phyloP scores from a whole-genome alignment of 2,888 invertebrate genomes.

The Altica lythri region DNA sequence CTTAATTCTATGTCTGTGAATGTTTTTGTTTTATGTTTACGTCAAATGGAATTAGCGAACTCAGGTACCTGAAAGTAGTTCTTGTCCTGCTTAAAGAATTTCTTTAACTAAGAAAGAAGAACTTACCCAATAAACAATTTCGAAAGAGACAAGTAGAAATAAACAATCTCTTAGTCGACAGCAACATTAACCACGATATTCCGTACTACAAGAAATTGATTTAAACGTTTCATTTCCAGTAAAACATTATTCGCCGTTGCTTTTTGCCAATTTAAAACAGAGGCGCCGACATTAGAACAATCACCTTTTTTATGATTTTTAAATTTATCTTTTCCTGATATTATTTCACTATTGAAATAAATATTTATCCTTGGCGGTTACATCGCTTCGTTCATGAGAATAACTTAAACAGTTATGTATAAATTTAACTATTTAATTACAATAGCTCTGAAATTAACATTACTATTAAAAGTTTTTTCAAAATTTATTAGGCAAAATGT shows the following conservation, averaged over 20 bases:
- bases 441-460: no score
- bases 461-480: no score
- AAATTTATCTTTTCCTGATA: no score
- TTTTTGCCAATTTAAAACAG: conserved; percentile 4
- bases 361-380: no score
- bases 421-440: no score
- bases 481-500: no score
- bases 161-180: conserved; percentile 26
- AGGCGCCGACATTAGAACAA: no score
- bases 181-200: conserved; percentile 29
- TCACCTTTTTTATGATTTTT: no score
- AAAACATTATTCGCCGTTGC: conserved; percentile 14
- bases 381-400: no score
- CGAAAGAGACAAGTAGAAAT: conserved; percentile 22
- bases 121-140: conserved; percentile 24
- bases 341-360: no score
- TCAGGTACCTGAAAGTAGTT: conserved; percentile 4
- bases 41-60: conserved; percentile 9
- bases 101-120: conserved; percentile 4
- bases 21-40: conserved; percentile 1
- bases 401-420: no score
- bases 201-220: conserved; percentile 28
- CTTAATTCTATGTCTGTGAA: no score
- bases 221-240: conserved; percentile 27
- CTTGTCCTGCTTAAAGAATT: conserved; percentile 9